Evolutionary conservation across 2,888 invertebrate genomes (phyloP).

Genomic region (Tupiocoris notatus): DNA sequence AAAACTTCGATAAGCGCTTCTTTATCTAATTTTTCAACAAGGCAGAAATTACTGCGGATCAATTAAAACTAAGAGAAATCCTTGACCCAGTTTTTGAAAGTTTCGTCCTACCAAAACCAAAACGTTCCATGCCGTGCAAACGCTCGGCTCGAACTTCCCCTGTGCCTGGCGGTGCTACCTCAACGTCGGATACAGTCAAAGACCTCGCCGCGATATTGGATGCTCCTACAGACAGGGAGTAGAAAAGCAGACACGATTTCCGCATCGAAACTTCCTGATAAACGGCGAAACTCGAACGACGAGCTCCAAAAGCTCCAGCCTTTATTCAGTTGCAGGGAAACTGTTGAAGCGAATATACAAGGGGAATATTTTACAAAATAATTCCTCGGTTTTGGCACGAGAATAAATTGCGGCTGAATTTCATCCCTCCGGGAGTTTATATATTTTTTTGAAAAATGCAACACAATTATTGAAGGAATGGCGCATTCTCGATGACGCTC

Average conservation of each 20-base stretch:
- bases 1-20: too few relatives aligned
- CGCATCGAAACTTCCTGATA: constrained; percentile 34
- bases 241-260: constrained; percentile 19
- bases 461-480: too few relatives aligned
- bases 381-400: too few relatives aligned
- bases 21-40: too few relatives aligned
- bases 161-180: neutral
- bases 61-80: neutral
- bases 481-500: too few relatives aligned
- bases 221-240: too few relatives aligned
- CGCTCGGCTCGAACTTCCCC: neutral
- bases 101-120: neutral
- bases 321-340: neutral
- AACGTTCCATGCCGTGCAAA: neutral
- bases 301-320: too few relatives aligned
- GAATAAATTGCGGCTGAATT: too few relatives aligned
- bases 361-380: too few relatives aligned
- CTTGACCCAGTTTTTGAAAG: neutral
- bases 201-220: neutral
- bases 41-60: neutral
- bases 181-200: neutral
- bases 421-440: too few relatives aligned
- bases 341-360: neutral
- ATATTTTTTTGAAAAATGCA: too few relatives aligned
- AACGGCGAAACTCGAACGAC: neutral